Evolutionary conservation across 1,140 invertebrate species (phyloP).

Genomic region (Drosophila parvula): DNA sequence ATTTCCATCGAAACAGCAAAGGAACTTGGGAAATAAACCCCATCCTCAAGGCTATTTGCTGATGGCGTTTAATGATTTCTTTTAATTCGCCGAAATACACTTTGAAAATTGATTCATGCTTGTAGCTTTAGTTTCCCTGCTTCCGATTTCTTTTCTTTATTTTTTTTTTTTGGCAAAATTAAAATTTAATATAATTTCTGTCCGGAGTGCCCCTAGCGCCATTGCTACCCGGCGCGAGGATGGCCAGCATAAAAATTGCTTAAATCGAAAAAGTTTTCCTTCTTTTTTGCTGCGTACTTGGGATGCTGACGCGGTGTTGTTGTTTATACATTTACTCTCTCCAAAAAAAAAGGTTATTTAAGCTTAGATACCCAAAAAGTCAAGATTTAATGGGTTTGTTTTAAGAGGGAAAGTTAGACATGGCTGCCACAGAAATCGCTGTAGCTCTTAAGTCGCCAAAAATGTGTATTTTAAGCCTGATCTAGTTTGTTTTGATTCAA

Average conservation of each 20-base stretch:
- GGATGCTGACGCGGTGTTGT: conserved; percentile 19
- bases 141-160: conserved; percentile 4
- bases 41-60: not conserved
- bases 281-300: conserved; percentile 31
- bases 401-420: too few species aligned
- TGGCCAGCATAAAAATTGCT: conserved; percentile 61
- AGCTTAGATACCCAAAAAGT: not conserved
- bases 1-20: too few species aligned
- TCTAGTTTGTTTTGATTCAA: too few species aligned
- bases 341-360: too few species aligned
- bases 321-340: conserved; percentile 19
- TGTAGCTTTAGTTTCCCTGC: not conserved
- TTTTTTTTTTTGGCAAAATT: not conserved
- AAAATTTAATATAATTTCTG: conserved; percentile 11
- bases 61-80: not conserved
- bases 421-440: too few species aligned
- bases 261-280: conserved; percentile 78
- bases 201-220: conserved; percentile 1
- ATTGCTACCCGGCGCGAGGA: conserved; percentile 8
- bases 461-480: too few species aligned
- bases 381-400: too few species aligned
- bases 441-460: too few species aligned
- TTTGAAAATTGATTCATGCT: conserved; percentile 3
- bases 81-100: conserved; percentile 5
- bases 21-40: not conserved